Evolutionary conservation across 2,888 invertebrate species (phyloP), one percentile per base, ranked within the genome.

Genomic region (Limulus polyphemus): DNA sequence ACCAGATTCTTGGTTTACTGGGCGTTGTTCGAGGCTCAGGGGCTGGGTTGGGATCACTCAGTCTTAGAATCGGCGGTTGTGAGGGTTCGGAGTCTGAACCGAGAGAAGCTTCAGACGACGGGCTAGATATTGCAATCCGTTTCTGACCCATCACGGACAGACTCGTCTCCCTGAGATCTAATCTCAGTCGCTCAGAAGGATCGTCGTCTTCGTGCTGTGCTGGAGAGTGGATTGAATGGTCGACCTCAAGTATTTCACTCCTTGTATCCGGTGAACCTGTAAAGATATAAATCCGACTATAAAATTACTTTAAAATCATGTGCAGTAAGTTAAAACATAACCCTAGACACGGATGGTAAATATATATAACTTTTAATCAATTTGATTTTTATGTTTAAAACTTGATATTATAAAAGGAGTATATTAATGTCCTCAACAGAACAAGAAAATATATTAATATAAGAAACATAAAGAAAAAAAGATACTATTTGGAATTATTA

Each of bases 1-100:
- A 71, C 72, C 72, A 72, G 52, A 72, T 72, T 58, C 71, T 68
- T 14, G 72, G 72, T 57, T 72, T 72, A 13, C 58, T 51, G 14
- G 56, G 14, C 2, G 56, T 56, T 14, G 64, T 62, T 54, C 60
- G 61, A 32, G 60, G 62, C 17, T 62, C 62, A 10, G 62, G 56
- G 2, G 61, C 13, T 9, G 57, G 59, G 49, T 60, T 56, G 14
- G 59, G 54, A 3, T 55, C 50, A 10, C 17, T n/a, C 46, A 46
- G 46, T 46, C n/a, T 32, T 17, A 49, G 12, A 11, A 57, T 13
- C 14, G 65, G 61, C 50, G 60, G 58, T 17, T 62, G 62, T 2
- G 62, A 62, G 17, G 62, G 57, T 47, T 58, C 58, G 14, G 61
- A 60, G 46, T 65, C 65, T 1, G 65, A 63, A 7, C 58, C 61